Base-by-base conservation (phyloP, 1,140 invertebrate species). In the Calephelis virginiensis region DNA sequence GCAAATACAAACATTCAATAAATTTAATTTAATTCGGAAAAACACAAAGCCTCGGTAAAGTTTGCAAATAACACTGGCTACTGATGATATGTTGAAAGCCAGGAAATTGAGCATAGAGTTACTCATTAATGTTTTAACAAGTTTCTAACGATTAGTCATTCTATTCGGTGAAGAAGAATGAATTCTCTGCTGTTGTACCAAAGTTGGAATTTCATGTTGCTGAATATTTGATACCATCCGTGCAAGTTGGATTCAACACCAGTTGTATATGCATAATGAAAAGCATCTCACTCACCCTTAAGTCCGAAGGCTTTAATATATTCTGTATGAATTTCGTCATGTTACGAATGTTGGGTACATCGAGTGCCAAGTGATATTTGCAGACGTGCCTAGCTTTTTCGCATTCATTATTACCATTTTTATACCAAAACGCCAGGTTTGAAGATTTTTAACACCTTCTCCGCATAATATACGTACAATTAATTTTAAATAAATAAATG, bases 71-170 rank as follows among this genome's bases (percentile, higher is more conserved):
- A 56, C 17, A 56, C 5, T 43, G 10, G 10, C 50, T 11, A 56
- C 17, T 56, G 50, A 61, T 81, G 75, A 73, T 80, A 80, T 76
- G 81, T 80, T 80, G 78, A 85, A 82, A 82, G 80, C 82, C 80
- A 83, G 83, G 83, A 88, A 88, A 86, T 86, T 88, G 85, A 80
- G 81, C 81, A 83, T 85, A 86, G 83, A 79, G 77, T 71, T 72
- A 48, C 69, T 76, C 76, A 83, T 88, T 86, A 88, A 88, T 86
- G 85, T 88, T 88, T 86, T 78, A 85, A 80, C 81, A 80, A 82
- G 78, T 82, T 82, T 77, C 82, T 77, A 75, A 61, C 79, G 78
- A 85, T 81, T 78, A 73, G 65, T 66, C 64, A 61, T 67, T 13
- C 11, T 38, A 8, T 10, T 4, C 9, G 9, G 14, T n/a, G 5